These are phyloP conservation scores for Pavo muticus DNA, from an alignment of 2,113 vertebrate species.

Conservation along the genomic window DNA sequence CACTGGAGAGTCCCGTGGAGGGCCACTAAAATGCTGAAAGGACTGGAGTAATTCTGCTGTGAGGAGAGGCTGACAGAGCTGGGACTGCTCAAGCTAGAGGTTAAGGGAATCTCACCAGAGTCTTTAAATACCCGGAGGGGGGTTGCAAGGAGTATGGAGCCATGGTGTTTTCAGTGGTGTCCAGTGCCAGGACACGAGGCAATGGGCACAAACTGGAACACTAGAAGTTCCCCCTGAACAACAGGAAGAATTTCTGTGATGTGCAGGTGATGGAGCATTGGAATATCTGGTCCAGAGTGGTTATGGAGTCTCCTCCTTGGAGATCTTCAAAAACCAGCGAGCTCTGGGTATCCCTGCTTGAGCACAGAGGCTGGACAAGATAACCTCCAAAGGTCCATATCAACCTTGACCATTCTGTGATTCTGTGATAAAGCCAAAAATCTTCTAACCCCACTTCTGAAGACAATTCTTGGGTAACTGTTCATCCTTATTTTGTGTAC, in stretches of 20 bases:
- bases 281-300: no score
- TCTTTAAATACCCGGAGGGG: not conserved
- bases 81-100: not conserved
- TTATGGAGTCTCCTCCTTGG: not conserved
- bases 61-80: not conserved
- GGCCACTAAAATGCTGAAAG: not conserved
- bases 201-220: not conserved
- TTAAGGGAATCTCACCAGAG: not conserved
- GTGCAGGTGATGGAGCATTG: not conserved
- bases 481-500: not conserved
- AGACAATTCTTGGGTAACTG: not conserved
- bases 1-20: not conserved
- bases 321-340: not conserved
- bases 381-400: not conserved
- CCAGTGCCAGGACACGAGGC: not conserved
- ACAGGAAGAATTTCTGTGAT: not conserved
- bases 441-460: not conserved
- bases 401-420: not conserved
- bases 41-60: not conserved
- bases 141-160: not conserved
- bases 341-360: not conserved
- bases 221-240: not conserved
- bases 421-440: not conserved
- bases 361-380: not conserved
- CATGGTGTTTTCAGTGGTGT: not conserved